Evolutionary conservation across 2,113 vertebrate species (phyloP), one percentile per base, ranked within the genome.

Genomic region (Sebastes fasciatus): DNA sequence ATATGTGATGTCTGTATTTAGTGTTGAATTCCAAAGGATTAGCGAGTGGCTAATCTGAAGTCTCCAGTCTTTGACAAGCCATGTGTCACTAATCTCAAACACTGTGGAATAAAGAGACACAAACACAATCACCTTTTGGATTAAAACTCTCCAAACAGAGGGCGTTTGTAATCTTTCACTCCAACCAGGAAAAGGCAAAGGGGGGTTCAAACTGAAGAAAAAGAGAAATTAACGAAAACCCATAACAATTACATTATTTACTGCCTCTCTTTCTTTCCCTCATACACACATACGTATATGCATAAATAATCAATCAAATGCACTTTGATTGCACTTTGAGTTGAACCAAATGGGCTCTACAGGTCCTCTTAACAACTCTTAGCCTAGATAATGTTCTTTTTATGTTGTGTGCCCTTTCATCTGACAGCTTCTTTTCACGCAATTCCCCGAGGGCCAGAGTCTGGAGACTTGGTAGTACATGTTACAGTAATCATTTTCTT

Each of bases 61-160:
- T 45, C 92, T 86, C 82, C 87, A 91, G 91, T 94, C 90, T 93
- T 94, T 91, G 91, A 91, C 93, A 78, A 93, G 85, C 87, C 90
- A 89, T 90, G 93, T 92, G 93, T 94, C 90, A 93, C 93, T 94
- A 94, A 94, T 93, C 92, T 93, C 81, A 85, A 77, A 89, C 80
- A 77, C 88, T 83, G 60, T 70, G 43, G 79, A 88, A 91, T 86
- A 87, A 91, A 90, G 85, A 88, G 79, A 88, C 80, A 87, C 89
- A 90, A 87, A 89, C 85, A 86, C 90, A 90, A 79, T 87, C 89
- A 88, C 75, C 77, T 86, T 83, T 85, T 77, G 87, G 86, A 92
- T 89, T 90, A 84, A 91, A 93, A 80, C 58, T 82, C 62, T 84
- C 45, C 55, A 51, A 26, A 75, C 75, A 79, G 63, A 86, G 51